Percentiles rank a stretch among this genome's conserved stretches.
Evolutionary conservation across 1,140 invertebrate species (phyloP).

Genomic region (Sitobion miscanthi): DNA sequence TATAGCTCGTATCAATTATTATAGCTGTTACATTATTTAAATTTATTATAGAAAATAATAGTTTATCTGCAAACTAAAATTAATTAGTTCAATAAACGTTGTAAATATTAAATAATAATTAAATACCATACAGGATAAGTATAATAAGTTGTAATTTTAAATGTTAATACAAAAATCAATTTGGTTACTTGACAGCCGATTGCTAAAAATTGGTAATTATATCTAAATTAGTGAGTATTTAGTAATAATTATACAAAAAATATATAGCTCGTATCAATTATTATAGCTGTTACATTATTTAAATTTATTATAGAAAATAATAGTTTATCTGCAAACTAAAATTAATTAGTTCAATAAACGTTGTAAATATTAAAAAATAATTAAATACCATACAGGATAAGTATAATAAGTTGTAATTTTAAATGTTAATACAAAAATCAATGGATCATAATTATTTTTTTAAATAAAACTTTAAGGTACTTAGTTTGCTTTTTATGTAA

Average conservation of each 20-base stretch:
- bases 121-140: neutral
- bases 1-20: neutral
- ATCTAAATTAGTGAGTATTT: neutral
- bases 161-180: neutral
- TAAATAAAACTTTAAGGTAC: neutral
- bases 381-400: neutral
- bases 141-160: neutral
- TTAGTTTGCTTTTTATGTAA: neutral
- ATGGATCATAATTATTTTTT: neutral
- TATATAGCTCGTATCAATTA: neutral
- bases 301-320: neutral
- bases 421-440: neutral
- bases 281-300: neutral
- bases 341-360: neutral
- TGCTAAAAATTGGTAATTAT: neutral
- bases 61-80: neutral
- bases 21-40: neutral
- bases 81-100: neutral
- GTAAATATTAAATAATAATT: neutral
- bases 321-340: neutral
- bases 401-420: neutral
- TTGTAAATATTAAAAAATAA: neutral
- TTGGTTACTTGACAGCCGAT: neutral
- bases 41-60: neutral
- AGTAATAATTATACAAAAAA: neutral